Evolutionary conservation across 1,140 invertebrate species (phyloP).

Genomic region (Thrips palmi): DNA sequence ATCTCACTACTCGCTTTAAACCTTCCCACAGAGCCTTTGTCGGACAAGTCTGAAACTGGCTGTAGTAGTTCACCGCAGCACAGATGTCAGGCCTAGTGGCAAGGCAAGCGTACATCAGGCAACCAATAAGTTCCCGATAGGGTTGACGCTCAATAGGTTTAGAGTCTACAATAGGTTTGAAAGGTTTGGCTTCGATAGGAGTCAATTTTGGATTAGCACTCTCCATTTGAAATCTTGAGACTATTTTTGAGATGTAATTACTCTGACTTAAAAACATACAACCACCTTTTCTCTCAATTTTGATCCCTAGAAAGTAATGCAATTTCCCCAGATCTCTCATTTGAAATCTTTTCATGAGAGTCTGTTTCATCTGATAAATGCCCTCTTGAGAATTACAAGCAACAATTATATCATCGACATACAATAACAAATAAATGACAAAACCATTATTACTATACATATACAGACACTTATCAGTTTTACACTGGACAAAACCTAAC

Average conservation of each 20-base stretch:
- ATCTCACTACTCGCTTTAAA: conserved; percentile 16
- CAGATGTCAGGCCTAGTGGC: conserved; percentile 22
- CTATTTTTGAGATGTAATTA: too few species aligned
- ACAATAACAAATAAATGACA: conserved; percentile 11
- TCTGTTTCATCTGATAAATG: too few species aligned
- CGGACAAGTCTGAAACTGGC: conserved; percentile 17
- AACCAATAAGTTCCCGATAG: conserved; percentile 19
- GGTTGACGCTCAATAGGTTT: conserved; percentile 1
- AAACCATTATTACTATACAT: neutral
- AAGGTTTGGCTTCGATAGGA: neutral
- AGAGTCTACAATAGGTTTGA: neutral
- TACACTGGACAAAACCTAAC: conserved; percentile 13
- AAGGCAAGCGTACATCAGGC: conserved; percentile 20
- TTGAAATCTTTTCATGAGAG: conserved; percentile 18
- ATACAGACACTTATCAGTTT: conserved; percentile 6
- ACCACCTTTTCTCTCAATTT: conserved; percentile 17
- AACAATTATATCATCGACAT: conserved; percentile 11
- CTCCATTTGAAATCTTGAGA: neutral
- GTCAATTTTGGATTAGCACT: neutral
- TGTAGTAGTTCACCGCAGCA: conserved; percentile 19
- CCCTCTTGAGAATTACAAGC: too few species aligned
- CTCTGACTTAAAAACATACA: too few species aligned
- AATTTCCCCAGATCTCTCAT: too few species aligned
- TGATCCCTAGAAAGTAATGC: conserved; percentile 19
- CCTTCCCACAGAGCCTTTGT: conserved; percentile 14